Percentiles rank a stretch among this genome's conserved stretches.
Evolutionary conservation across 2,797 vertebrate genomes (phyloP).

Genomic region (Prionace glauca): DNA sequence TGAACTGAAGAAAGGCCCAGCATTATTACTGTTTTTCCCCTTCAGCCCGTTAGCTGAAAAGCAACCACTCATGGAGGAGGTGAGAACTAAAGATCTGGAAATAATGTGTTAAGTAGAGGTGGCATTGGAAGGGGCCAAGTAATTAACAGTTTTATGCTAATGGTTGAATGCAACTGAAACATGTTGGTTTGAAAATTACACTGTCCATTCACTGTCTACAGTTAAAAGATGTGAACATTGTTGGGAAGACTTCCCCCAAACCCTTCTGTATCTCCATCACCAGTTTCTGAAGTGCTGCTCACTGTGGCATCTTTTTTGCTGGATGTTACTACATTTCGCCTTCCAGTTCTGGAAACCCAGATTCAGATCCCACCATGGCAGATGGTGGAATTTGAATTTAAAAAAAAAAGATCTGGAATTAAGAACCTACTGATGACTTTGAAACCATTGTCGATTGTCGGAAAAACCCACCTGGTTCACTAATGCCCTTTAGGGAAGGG

Average conservation of each 20-base stretch:
- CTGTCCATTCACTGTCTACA: neutral
- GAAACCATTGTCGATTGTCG: no score
- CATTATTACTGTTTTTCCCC: constrained; percentile 83
- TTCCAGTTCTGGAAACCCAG: neutral
- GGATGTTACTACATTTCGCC: neutral
- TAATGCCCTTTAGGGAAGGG: no score
- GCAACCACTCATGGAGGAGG: constrained; percentile 72
- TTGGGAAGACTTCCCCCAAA: no score
- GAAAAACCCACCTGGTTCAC: no score
- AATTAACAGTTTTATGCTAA: neutral
- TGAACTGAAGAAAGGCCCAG: constrained; percentile 85
- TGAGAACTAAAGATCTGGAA: constrained; percentile 49
- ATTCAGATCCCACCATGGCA: no score
- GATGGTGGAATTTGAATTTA: no score
- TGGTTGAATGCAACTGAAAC: neutral
- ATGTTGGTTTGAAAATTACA: neutral
- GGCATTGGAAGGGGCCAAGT: neutral
- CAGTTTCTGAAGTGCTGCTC: neutral
- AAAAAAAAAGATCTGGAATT: no score
- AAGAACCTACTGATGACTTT: no score
- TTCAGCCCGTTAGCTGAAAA: constrained; percentile 70
- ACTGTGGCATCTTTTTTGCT: neutral
- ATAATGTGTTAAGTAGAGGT: neutral
- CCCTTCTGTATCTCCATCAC: no score
- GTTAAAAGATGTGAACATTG: neutral